phyloP scores from a whole-genome alignment of 1,140 invertebrate species.

The Scaptomyza pallida region DNA sequence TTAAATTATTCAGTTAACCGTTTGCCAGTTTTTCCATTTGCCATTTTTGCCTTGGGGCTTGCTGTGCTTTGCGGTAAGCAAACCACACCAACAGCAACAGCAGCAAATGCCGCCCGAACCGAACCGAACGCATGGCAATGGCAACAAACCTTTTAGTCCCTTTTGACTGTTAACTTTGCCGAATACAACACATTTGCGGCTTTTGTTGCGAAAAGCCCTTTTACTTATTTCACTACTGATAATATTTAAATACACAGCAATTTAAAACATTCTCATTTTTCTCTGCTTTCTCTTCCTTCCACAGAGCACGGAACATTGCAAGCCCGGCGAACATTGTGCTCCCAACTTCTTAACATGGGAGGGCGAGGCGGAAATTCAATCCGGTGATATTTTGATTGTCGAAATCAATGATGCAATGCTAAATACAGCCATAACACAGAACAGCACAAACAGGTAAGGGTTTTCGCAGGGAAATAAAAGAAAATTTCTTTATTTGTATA shows the following conservation, averaged over 20 bases:
- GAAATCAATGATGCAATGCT: slow-evolving; percentile 87
- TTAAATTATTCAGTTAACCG: slow-evolving; percentile 71
- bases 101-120: slow-evolving; percentile 12
- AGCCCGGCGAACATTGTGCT: slow-evolving; percentile 82
- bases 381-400: slow-evolving; percentile 88
- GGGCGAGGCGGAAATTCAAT: slow-evolving; percentile 87
- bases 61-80: slow-evolving; percentile 13
- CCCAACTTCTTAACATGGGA: slow-evolving; percentile 87
- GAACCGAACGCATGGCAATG: background rate
- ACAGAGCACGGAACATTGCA: slow-evolving; percentile 86
- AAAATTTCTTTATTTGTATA: background rate
- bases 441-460: slow-evolving; percentile 72
- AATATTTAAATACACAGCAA: slow-evolving; percentile 34
- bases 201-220: slow-evolving; percentile 13
- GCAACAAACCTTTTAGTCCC: slow-evolving; percentile 56
- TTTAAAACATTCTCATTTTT: slow-evolving; percentile 6
- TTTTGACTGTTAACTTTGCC: slow-evolving; percentile 45
- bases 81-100: slow-evolving; percentile 25
- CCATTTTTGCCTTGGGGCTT: slow-evolving; percentile 6
- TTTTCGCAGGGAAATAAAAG: no score
- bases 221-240: slow-evolving; percentile 27
- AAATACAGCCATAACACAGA: slow-evolving; percentile 73
- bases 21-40: slow-evolving; percentile 25
- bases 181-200: slow-evolving; percentile 39
- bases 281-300: background rate